Evolutionary conservation across 2,888 invertebrate species (phyloP).

Genomic region (Aphodius sticticus): DNA sequence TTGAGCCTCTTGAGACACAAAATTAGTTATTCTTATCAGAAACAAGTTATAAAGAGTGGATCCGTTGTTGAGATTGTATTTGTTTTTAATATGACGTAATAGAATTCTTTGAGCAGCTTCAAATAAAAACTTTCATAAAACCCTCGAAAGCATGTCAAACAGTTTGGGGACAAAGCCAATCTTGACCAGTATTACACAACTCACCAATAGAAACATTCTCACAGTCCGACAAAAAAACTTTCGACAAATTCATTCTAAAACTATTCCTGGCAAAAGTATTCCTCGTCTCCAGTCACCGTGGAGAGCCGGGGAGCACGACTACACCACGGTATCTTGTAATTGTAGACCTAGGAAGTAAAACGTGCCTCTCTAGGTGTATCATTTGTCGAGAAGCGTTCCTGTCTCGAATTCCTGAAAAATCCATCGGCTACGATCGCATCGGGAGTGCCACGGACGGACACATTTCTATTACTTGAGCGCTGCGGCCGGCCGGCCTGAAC

Average conservation of each 20-base stretch:
- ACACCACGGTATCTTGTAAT: constrained; percentile 41
- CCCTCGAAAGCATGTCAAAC: too few relatives aligned
- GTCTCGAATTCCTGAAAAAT: constrained; percentile 7
- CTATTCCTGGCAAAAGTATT: constrained; percentile 37
- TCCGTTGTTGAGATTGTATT: too few relatives aligned
- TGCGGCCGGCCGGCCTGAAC: constrained; percentile 17
- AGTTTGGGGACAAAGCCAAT: too few relatives aligned
- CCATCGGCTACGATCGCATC: not conserved
- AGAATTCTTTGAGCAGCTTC: too few relatives aligned
- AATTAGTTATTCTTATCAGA: too few relatives aligned
- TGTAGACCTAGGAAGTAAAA: constrained; percentile 40
- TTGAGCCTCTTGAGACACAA: too few relatives aligned
- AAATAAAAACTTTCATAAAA: too few relatives aligned
- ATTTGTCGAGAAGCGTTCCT: constrained; percentile 41
- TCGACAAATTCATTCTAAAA: not conserved
- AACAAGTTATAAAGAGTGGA: too few relatives aligned
- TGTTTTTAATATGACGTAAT: too few relatives aligned
- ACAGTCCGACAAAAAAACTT: not conserved
- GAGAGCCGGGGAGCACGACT: constrained; percentile 48
- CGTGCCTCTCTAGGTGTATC: constrained; percentile 43
- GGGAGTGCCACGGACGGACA: not conserved
- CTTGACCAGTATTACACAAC: too few relatives aligned
- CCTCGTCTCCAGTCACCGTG: not conserved
- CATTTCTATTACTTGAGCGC: constrained; percentile 16
- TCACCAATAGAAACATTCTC: too few relatives aligned